A percentile compares a stretch with the other conserved stretches of the same genome.
Conservation (phyloP, 2,888 invertebrate genomes). For the Apomyelois bistriatella region DNA sequence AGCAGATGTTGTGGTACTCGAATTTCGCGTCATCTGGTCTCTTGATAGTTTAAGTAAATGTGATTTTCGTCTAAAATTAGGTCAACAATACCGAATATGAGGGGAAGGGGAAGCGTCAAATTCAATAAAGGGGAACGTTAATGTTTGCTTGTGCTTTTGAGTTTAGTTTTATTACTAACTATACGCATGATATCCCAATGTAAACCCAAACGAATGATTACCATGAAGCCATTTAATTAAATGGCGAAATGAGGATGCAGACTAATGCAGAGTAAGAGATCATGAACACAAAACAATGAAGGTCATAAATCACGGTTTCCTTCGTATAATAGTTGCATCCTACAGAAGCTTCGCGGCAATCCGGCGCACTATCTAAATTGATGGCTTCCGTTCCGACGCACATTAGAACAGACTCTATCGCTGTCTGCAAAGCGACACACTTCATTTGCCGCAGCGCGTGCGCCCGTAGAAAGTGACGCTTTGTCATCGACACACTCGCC, state of each 20-base stretch:
- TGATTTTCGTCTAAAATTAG: conserved; percentile 7
- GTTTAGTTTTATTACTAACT: not conserved
- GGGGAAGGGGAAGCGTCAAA: not conserved
- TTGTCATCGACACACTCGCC: conserved; percentile 59
- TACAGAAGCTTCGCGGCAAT: conserved; percentile 69
- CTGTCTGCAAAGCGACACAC: conserved; percentile 75
- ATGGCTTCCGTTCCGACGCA: conserved; percentile 78
- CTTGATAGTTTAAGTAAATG: conserved; percentile 9
- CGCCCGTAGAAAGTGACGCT: conserved; percentile 73
- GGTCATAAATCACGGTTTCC: conserved; percentile 75
- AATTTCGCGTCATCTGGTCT: conserved; percentile 34
- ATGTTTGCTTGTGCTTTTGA: not conserved
- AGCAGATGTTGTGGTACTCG: conserved; percentile 48
- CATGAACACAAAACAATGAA: conserved; percentile 72
- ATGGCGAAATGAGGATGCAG: conserved; percentile 56
- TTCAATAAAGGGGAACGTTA: not conserved
- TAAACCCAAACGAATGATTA: conserved; percentile 13
- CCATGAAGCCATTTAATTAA: conserved; percentile 43
- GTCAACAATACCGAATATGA: conserved; percentile 1
- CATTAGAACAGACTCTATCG: conserved; percentile 67
- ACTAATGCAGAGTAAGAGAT: conserved; percentile 48
- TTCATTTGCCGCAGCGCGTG: conserved; percentile 74
- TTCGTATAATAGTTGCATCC: conserved; percentile 71
- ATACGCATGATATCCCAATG: not conserved
- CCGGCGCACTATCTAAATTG: conserved; percentile 75